A percentile compares a stretch with the other conserved stretches of the same genome.
These are phyloP conservation scores for Tridacna gigas DNA, from an alignment of 2,888 invertebrate genomes.

Conservation along the genomic window DNA sequence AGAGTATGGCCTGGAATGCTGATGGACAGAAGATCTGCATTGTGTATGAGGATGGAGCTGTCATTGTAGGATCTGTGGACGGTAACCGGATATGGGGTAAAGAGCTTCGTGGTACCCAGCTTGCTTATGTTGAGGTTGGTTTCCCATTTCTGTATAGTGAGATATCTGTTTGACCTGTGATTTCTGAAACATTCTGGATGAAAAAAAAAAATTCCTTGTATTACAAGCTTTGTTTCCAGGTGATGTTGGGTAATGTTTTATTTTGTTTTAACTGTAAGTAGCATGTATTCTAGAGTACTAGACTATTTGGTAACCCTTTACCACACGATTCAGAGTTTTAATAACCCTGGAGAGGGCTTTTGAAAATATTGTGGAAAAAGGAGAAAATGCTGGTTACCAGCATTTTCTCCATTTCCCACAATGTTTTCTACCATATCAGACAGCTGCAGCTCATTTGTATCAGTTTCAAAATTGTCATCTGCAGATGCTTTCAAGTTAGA, in stretches of 20 bases:
- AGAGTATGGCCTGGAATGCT: constrained; percentile 98
- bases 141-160: not conserved
- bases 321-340: not conserved
- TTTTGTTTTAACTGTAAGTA: too few relatives aligned
- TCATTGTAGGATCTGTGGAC: constrained; percentile 98
- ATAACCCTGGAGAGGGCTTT: not conserved
- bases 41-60: constrained; percentile 98
- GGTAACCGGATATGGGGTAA: constrained; percentile 99
- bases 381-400: not conserved
- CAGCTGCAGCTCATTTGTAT: too few relatives aligned
- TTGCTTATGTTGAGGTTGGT: constrained; percentile 90
- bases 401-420: not conserved
- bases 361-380: not conserved
- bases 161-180: too few relatives aligned
- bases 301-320: not conserved
- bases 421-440: too few relatives aligned
- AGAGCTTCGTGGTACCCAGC: constrained; percentile 93
- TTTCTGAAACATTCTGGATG: too few relatives aligned
- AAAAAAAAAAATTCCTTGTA: too few relatives aligned
- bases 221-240: too few relatives aligned
- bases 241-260: too few relatives aligned
- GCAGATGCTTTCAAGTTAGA: too few relatives aligned
- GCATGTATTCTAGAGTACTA: too few relatives aligned
- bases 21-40: constrained; percentile 99
- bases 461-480: too few relatives aligned